Conservation (phyloP, 1,140 invertebrate genomes). For the Rhopalosiphum padi region DNA sequence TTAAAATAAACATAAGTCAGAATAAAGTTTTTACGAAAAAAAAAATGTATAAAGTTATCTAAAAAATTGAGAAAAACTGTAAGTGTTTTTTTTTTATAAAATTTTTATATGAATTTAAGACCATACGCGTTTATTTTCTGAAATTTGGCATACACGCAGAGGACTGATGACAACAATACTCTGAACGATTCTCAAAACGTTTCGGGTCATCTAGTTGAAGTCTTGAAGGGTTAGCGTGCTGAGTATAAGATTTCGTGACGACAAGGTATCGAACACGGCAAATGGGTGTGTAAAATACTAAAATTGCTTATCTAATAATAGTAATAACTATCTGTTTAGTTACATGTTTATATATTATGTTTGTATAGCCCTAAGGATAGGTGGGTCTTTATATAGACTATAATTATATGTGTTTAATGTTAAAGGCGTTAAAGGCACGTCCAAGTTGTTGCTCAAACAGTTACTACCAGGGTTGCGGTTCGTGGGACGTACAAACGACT, state of each 20-base stretch:
- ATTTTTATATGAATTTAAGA: too few species aligned
- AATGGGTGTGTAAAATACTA: not conserved
- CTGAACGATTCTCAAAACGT: too few species aligned
- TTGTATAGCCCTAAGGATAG: not conserved
- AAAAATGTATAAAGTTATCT: too few species aligned
- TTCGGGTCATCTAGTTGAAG: not conserved
- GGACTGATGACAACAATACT: too few species aligned
- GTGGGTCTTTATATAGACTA: not conserved
- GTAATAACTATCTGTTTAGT: not conserved
- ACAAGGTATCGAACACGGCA: not conserved
- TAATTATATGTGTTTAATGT: not conserved
- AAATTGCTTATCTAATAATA: not conserved
- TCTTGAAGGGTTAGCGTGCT: not conserved
- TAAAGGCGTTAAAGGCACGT: not conserved
- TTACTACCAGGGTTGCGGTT: not conserved
- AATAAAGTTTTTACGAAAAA: too few species aligned
- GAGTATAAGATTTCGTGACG: not conserved
- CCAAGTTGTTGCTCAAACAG: slow-evolving; percentile 2
- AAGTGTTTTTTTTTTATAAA: too few species aligned
- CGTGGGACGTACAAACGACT: not conserved
- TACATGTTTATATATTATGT: not conserved
- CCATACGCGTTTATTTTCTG: too few species aligned
- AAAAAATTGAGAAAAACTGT: too few species aligned
- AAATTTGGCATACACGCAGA: too few species aligned
- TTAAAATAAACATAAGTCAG: too few species aligned